Base-by-base conservation (phyloP, 2,797 vertebrate species). In the Myotis vivesi region DNA sequence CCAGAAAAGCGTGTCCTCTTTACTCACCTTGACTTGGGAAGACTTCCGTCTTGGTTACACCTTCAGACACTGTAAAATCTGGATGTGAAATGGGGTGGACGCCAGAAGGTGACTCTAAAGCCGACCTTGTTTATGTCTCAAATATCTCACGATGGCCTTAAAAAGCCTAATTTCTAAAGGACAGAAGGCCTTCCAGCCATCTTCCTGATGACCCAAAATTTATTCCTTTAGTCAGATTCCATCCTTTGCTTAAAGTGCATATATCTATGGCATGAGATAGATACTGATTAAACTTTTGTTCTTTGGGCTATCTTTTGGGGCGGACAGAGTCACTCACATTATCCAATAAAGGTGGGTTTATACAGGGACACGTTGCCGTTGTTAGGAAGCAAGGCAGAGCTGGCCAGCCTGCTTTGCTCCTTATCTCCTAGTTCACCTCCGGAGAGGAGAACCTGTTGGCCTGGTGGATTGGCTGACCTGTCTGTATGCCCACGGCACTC, bases 271-370 rank as follows among this genome's bases (percentile, higher is more conserved):
- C 23, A 46, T 4, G 8, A 83, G 25, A 4, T 44, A 30, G 20
- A 25, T 53, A 64, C 12, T 92, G 53, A 51, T 41, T 89, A 92
- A 90, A 36, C n/a, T 57, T 84, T n/a, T 88, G 49, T 92, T 77
- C 46, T 92, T 92, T 49, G 22, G 46, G 59, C 3, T 38, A 66
- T 75, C 83, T 92, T 96, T 89, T n/a, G 23, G 2, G 2, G 12
- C 13, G 12, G 22, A 23, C 25, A 25, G 33, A 57, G 13, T 55
- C 38, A 49, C 41, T 88, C 36, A 19, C 15, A 25, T 85, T 49
- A 44, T 57, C 38, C 20, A 41, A 4, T 57, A 30, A 84, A 44
- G 41, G 7, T 69, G 15, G 38, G 5, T 30, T 57, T 66, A 17
- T 53, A 10, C 53, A 66, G 64, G 53, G 51, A 44, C 36, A 4